Evolutionary conservation across 2,797 vertebrate genomes (phyloP), one percentile per base, ranked within the genome.

Genomic region (Rhinichthys osculus): DNA sequence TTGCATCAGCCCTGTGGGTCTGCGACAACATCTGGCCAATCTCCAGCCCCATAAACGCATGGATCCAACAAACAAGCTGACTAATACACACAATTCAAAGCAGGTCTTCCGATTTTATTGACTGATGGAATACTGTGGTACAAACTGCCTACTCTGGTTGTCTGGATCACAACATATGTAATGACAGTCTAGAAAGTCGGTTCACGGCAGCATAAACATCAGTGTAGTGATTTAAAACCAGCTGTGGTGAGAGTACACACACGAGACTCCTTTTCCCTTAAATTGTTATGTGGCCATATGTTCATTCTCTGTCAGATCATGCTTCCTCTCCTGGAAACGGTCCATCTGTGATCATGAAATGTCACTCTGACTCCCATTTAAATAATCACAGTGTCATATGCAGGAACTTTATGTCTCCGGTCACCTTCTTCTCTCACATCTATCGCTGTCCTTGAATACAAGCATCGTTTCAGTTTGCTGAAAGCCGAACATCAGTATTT

Each of bases 251-350:
- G 40, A 74, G 82, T 83, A 85, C 74, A 88, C 83, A 81, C 90
- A 90, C 90, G 85, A 91, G 86, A 85, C 91, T 87, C 86, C 38
- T n/a, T 30, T 88, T 90, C 88, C 90, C 83, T 57, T 42, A 90
- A 88, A 86, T 85, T 59, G 59, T 67, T 74, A 67, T 77, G 81
- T 47, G 27, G 40, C 82, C 74, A 81, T 81, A 77, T 86, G 87
- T 77, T 86, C 62, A 81, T 84, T 84, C 27, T 84, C 81, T 64
- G n/a, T 47, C 85, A n/a, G 59, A 70, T 40, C 78, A 38, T 16
- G 38, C 81, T 74, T 80, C 82, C 52, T 42, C 42, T 66, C 72
- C 21, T 84, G 85, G 78, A 86, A 74, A 77, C 38, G 7, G 78
- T 76, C 85, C 87, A 86, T 71, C 78, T 84, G 78, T 47, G 77